Evolutionary conservation across 2,888 invertebrate species (phyloP), one percentile per base, ranked within the genome.

Genomic region (Ennomos fuscantarius): DNA sequence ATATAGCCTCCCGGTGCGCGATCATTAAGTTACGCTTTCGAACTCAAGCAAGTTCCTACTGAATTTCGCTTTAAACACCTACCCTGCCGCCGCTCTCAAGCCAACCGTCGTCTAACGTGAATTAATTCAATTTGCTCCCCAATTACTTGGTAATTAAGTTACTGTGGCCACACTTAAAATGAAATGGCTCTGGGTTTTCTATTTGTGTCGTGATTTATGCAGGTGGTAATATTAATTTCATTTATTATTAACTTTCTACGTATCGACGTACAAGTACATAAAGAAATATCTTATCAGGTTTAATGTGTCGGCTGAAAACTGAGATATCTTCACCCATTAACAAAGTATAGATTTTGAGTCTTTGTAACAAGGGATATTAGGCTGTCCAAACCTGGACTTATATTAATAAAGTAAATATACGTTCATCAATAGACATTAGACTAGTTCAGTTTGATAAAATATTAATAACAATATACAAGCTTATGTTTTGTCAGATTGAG

Each of bases 1-100:
- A 82, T 82, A 84, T 84, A 86, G 80, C 82, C 84, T 84, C 84
- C 83, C 82, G 71, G 79, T 78, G 82, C 83, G 81, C 82, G 81
- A 87, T 89, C 86, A 89, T 89, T 89, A 87, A 86, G 82, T 87
- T 86, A 86, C 83, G 76, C 81, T 80, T 78, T 50, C 55, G 57
- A 68, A 65, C 68, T 65, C 73, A 68, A 65, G 68, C 72, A 70
- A 70, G 72, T 75, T 70, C 69, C 65, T 73, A 54, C 72, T 78
- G 72, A 79, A 84, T 79, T 83, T 83, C 69, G 70, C 74, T 81
- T 77, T 72, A 76, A 84, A 84, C 81, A 79, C 75, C 76, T 75
- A 75, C 65, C 43, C 44, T 43, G 13, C 41, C 36, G 11, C 70
- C 65, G 66, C 70, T 68, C 63, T 61, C 63, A 61, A 75, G 69